These are phyloP conservation scores for Cheilosia vulpina DNA, from an alignment of 2,888 invertebrate genomes.

Conservation along the genomic window DNA sequence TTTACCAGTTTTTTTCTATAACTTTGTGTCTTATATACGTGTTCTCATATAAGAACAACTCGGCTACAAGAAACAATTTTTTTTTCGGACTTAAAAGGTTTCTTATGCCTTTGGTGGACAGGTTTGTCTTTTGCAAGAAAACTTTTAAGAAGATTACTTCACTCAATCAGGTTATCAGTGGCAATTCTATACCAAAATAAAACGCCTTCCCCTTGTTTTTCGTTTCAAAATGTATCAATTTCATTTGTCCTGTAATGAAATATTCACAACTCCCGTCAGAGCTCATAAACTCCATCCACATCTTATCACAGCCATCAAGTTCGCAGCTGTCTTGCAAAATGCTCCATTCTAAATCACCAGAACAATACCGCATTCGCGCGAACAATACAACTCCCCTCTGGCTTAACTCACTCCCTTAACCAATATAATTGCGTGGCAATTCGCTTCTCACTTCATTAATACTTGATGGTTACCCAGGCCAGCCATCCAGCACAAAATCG, in stretches of 20 bases:
- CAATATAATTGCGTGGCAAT: neutral
- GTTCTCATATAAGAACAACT: too few species aligned
- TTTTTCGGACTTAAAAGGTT: too few species aligned
- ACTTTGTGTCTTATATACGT: too few species aligned
- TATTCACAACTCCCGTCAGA: neutral
- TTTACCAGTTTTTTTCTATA: too few species aligned
- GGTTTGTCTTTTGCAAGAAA: too few species aligned
- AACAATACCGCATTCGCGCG: neutral
- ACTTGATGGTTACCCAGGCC: neutral
- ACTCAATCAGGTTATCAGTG: too few species aligned
- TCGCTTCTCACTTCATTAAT: conserved; percentile 25
- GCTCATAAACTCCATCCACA: neutral
- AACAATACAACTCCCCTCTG: neutral
- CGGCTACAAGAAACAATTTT: too few species aligned
- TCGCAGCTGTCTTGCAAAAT: neutral
- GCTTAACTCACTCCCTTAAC: neutral
- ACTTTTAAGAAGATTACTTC: too few species aligned
- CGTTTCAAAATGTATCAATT: neutral
- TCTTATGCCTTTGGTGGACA: too few species aligned
- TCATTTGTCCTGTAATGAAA: neutral
- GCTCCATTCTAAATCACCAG: neutral
- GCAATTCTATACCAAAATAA: too few species aligned
- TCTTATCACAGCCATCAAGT: neutral
- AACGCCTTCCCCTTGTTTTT: neutral
- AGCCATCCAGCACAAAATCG: neutral